phyloP scores from a whole-genome alignment of 2,888 invertebrate species.

The Phengaris alcon region DNA sequence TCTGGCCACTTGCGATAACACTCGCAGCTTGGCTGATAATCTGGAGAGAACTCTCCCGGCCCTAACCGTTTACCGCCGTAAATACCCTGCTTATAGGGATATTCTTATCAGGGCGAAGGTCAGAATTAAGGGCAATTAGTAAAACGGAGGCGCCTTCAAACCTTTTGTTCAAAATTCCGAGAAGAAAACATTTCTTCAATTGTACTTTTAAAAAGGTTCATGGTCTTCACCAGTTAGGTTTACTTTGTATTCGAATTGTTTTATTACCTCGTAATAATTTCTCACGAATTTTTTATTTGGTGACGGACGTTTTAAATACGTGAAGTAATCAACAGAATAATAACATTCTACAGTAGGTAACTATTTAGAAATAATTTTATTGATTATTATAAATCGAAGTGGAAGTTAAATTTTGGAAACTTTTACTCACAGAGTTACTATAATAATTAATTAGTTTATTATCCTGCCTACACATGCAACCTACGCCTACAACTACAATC shows the following conservation, averaged over 20 bases:
- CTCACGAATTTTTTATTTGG: background rate
- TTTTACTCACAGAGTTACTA: no score
- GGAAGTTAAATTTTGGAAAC: no score
- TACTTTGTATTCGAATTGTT: background rate
- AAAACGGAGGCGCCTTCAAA: background rate
- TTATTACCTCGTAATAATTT: background rate
- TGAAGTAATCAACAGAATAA: no score
- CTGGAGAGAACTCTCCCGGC: background rate
- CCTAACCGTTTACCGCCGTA: constrained; percentile 13
- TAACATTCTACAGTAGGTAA: no score
- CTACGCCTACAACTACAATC: no score
- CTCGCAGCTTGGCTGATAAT: constrained; percentile 17
- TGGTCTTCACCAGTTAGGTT: background rate
- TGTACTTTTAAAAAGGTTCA: background rate
- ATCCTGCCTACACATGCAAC: no score
- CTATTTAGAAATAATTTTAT: no score
- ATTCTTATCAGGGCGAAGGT: constrained; percentile 18
- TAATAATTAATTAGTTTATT: no score
- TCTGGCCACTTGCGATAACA: constrained; percentile 17
- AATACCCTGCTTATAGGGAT: constrained; percentile 5
- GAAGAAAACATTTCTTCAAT: background rate
- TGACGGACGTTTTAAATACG: background rate
- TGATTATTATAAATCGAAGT: no score
- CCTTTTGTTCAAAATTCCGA: constrained; percentile 9
- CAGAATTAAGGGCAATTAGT: constrained; percentile 20